Evolutionary conservation across 2,888 invertebrate genomes (phyloP), one percentile per base, ranked within the genome.

Genomic region (Mythimna albipuncta): DNA sequence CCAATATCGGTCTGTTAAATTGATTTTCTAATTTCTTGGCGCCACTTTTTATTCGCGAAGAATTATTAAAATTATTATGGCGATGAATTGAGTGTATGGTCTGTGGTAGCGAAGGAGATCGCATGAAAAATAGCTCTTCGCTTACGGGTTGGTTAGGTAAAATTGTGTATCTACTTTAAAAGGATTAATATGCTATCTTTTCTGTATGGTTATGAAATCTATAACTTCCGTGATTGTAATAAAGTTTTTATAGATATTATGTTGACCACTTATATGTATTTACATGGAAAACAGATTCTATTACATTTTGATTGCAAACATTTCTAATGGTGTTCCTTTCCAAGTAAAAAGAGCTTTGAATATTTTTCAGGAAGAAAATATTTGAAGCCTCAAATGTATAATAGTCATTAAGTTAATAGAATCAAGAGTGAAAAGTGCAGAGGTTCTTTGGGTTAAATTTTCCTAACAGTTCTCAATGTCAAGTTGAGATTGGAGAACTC

Each of bases 11-110:
- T 52, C 61, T 61, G 63, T 55, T 82, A 67, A 74, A 57, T 77
- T 84, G 72, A 73, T 77, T 78, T 85, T 80, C 71, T 82, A 69
- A 77, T 85, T 58, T 62, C 72, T 65, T 63, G 72, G 70, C 77
- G 68, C 64, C 68, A 74, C 57, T 75, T 77, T 77, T 82, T 71
- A 64, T 57, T 69, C 16, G n/a, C 16, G 3, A 26, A 66, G 61
- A 71, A 54, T 72, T 41, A 74, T 69, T 54, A 54, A 58, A 74
- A 75, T 64, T 59, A n/a, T 50, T 67, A 59, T 67, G 13, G 52
- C 7, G 13, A 13, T 41, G 52, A 38, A 57, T 58, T 38, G 2
- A 64, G 13, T 74, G 38, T 68, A 44, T 64, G 41, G 6, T 26
- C 47, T 47, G 16, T 16, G 47, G 16, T 16, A 47, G 16, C 47